Base-by-base conservation (phyloP, 1,140 invertebrate species). In the Drosophila rhopaloa region DNA sequence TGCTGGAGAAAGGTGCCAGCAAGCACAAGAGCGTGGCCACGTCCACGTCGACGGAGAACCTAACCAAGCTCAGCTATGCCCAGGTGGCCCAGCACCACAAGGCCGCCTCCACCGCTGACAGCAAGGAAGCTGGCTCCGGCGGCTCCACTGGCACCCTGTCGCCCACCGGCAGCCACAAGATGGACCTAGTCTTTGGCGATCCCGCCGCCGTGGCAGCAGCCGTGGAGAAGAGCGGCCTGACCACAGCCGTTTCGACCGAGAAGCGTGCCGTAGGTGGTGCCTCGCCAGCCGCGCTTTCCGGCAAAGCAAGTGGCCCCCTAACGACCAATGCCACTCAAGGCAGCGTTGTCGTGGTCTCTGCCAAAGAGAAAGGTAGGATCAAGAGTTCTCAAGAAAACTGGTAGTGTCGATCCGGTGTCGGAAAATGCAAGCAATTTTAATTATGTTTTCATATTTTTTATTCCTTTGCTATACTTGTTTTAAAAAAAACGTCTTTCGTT, bases 21-120 rank as follows among this genome's bases (percentile, higher is more conserved):
- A 91, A 91, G 59, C 82, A 89, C 60, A 92, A 90, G 75, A 88
- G 75, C 54, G 88, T 91, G 41, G 89, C 88, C 47, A 92, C 84
- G n/a, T 91, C 90, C 24, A 79, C 84, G 19, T 93, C 93, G 16
- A 91, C 73, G 24, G 90, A 92, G 60, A 92, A 91, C 38, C 61
- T 91, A 27, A 63, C 82, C 73, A 94, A 95, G 92, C 94, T 96
- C 90, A 97, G 96, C 92, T 97, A 97, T 94, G 96, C 96, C 79
- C 96, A 97, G 94, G 96, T 97, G 91, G 96, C 96, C 74, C 96
- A 96, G 85, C 95, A 96, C 88, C 94, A 95, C 91, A 95, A 95
- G 78, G 94, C 81, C 11, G 62, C 89, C 19, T 29, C 68, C 16
- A 72, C 74, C 16, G 56, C 75, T 14, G 89, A 91, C 6, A 56